Conservation (phyloP, 2,888 invertebrate genomes). For the Theretra japonica region DNA sequence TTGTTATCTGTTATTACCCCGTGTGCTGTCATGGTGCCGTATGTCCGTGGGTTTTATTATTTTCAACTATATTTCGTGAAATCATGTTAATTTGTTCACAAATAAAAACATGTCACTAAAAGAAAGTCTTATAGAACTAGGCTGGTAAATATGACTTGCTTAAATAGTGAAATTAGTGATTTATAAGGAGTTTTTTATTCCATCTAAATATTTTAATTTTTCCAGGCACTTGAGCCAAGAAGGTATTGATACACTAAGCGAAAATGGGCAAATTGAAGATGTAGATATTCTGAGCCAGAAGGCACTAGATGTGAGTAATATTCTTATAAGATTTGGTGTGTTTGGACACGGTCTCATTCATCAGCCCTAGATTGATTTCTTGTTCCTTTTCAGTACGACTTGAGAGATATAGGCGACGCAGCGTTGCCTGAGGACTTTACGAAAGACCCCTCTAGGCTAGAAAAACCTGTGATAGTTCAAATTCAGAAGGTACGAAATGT, state of each 20-base stretch:
- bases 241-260: conserved; percentile 87
- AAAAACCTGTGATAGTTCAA: conserved; percentile 90
- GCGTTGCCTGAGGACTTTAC: conserved; percentile 88
- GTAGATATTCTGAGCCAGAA: conserved; percentile 86
- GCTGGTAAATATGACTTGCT: conserved; percentile 83
- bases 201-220: conserved; percentile 47
- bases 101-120: conserved; percentile 84
- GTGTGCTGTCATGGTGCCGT: conserved; percentile 62
- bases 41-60: conserved; percentile 65
- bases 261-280: conserved; percentile 87
- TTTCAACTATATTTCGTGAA: conserved; percentile 66
- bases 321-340: conserved; percentile 32
- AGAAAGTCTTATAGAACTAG: conserved; percentile 87
- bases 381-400: conserved; percentile 86
- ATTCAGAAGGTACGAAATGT: conserved; percentile 95
- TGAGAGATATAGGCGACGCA: conserved; percentile 92
- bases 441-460: conserved; percentile 82
- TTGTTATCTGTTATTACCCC: conserved; percentile 34
- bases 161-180: conserved; percentile 30
- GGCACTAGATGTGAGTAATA: conserved; percentile 88
- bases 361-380: conserved; percentile 41
- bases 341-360: conserved; percentile 31
- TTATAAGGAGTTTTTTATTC: conserved; percentile 34
- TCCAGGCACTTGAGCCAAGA: conserved; percentile 90
- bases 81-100: conserved; percentile 68